phyloP scores from a whole-genome alignment of 2,888 invertebrate genomes.

The Asteroscopus sphinx region DNA sequence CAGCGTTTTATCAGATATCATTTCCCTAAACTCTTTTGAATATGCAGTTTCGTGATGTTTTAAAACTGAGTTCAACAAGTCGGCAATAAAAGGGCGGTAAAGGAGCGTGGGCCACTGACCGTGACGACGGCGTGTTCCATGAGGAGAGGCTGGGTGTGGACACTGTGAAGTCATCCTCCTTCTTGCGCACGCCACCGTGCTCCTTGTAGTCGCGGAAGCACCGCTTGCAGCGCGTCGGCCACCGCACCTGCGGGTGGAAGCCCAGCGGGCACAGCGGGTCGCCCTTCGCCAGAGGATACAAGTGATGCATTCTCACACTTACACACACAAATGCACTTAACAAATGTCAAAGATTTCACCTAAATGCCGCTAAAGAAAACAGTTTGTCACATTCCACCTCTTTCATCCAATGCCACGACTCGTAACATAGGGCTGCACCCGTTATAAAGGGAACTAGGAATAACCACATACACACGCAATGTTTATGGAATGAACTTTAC shows the following conservation, averaged over 20 bases:
- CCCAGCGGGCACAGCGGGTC: constrained; percentile 97
- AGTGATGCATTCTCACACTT: constrained; percentile 91
- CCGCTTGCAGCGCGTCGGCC: constrained; percentile 97
- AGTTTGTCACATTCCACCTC: constrained; percentile 66
- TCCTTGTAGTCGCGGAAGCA: constrained; percentile 98
- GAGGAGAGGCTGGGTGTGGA: constrained; percentile 94
- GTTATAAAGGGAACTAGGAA: constrained; percentile 60
- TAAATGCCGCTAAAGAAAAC: constrained; percentile 78
- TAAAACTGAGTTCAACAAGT: no score
- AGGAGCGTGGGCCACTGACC: constrained; percentile 75
- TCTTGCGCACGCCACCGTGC: constrained; percentile 93
- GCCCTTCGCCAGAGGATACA: constrained; percentile 94
- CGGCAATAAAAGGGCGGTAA: background rate
- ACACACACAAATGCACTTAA: constrained; percentile 82
- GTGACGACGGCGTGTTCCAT: constrained; percentile 90
- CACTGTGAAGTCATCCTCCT: constrained; percentile 92
- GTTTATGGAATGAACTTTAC: constrained; percentile 87
- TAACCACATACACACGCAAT: constrained; percentile 69
- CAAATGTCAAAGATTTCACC: constrained; percentile 79
- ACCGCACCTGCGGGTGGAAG: constrained; percentile 98
- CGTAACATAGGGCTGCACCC: constrained; percentile 54
- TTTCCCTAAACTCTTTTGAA: no score
- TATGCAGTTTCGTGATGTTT: no score
- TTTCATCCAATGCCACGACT: constrained; percentile 54
- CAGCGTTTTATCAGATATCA: no score